Base-by-base conservation (phyloP, 2,888 invertebrate genomes). In the Eupeodes latifasciatus region DNA sequence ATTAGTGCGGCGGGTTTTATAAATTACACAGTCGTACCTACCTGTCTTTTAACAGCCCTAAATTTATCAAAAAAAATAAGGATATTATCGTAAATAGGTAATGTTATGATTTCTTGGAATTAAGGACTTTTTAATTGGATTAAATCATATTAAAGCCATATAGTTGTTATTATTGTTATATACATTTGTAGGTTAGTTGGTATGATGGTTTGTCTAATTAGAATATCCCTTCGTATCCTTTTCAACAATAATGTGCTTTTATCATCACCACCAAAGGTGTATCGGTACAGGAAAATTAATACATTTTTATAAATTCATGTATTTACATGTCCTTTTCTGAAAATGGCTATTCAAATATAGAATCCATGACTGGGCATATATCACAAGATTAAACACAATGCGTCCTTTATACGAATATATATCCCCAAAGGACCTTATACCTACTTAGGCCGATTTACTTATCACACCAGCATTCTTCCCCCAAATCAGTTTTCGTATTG, bases 361-460 rank as follows among this genome's bases (percentile, higher is more conserved):
- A 57, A 72, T 83, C 72, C 67, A 79, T 83, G 71, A 71, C 75
- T 71, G 81, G 47, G 61, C 81, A 81, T 85, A 81, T 81, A 81
- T 81, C 85, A 85, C 77, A 69, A 51, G 49, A 10, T 66, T 34
- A 27, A 5, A 66, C 14, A 66, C 66, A 49, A 66, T 66, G 49
- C 19, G 27, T 27, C 66, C n/a, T 66, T 66, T 66, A 44, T 51
- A 5, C n/a, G 40, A 40, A 14, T 51, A 51, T 19, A 55, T 66
- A 66, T 66, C 66, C 66, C 66, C 66, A 66, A 66, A 66, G 66
- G 66, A 66, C 66, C 49, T 62, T 59, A 59, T 11, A 19, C 5
- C 4, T 19, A 5, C 57, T 57, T 16, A 62, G 62, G 62, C 62
- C 40, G 62, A 62, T 62, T 62, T 62, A 62, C 59, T 59, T 59